Evolutionary conservation across 2,113 vertebrate species (phyloP).

Genomic region (Ahaetulla prasina): DNA sequence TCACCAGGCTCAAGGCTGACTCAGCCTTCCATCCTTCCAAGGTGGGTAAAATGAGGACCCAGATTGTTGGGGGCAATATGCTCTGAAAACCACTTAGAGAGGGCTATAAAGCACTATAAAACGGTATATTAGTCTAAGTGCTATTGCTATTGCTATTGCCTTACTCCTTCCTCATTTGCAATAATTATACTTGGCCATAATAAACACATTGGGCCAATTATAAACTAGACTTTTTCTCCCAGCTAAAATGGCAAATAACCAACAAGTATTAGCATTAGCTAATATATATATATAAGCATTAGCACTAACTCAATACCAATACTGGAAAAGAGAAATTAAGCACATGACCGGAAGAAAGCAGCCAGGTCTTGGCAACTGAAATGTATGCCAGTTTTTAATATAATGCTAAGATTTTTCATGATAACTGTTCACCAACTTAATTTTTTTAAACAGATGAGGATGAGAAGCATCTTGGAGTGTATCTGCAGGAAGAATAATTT

Average conservation of each 20-base stretch:
- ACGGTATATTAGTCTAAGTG: too few relatives aligned
- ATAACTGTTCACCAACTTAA: background rate
- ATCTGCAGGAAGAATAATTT: background rate
- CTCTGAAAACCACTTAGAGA: too few relatives aligned
- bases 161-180: background rate
- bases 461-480: background rate
- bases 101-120: too few relatives aligned
- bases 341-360: background rate
- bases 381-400: background rate
- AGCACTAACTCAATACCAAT: background rate
- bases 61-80: too few relatives aligned
- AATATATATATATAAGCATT: background rate
- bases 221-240: background rate
- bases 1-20: too few relatives aligned
- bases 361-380: background rate
- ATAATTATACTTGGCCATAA: background rate
- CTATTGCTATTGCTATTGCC: background rate
- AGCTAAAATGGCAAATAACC: background rate
- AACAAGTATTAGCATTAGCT: too few relatives aligned
- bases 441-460: background rate
- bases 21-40: too few relatives aligned
- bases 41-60: too few relatives aligned
- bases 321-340: background rate
- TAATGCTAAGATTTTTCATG: background rate
- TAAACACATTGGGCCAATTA: background rate